Evolutionary conservation across 2,113 vertebrate genomes (phyloP), one percentile per base, ranked within the genome.

Genomic region (Pedionomus torquatus): DNA sequence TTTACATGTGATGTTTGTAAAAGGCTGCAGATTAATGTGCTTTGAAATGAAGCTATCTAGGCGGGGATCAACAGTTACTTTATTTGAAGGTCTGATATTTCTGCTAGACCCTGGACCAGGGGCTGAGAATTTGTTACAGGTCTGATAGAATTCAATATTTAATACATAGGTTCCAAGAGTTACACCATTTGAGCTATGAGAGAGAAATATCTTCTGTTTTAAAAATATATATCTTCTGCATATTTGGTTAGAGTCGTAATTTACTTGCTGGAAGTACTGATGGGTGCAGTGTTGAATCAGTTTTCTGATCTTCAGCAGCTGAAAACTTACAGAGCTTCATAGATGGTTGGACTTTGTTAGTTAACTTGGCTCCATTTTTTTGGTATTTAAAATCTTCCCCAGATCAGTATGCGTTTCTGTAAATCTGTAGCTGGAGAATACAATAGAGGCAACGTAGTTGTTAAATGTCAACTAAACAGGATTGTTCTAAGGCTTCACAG

Each of bases 1-100:
- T 95, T 92, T 43, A 68, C 66, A 63, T 66, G 72, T 81, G 76
- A 17, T 83, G 51, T 93, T 82, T 92, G 76, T 83, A 80, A 89
- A 86, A 83, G 66, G 68, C 51, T 94, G n/a, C 63, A 46, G 58
- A 37, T 92, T 83, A 87, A 93, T 68, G 58, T 2, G 1, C 86
- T 92, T 76, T 58, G 72, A 95, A 89, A 89, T 46, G 58, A 54
- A 84, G 60, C 91, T 64, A 64, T 25, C 55, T 58, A 90, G 83
- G 43, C 69, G 63, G 61, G 66, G 60, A 80, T 71, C 91, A 90
- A 28, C 64, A 68, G 43, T 85, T 57, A 46, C 68, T 83, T 84
- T 69, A 44, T 88, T 75, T 92, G 83, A 80, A 92, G 76, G 55
- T 61, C 60, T 87, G 76, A 46, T 85, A 16, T 19, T 23, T 68